Conservation (phyloP, 1,140 invertebrate genomes). For the Scaptomyza montana region DNA sequence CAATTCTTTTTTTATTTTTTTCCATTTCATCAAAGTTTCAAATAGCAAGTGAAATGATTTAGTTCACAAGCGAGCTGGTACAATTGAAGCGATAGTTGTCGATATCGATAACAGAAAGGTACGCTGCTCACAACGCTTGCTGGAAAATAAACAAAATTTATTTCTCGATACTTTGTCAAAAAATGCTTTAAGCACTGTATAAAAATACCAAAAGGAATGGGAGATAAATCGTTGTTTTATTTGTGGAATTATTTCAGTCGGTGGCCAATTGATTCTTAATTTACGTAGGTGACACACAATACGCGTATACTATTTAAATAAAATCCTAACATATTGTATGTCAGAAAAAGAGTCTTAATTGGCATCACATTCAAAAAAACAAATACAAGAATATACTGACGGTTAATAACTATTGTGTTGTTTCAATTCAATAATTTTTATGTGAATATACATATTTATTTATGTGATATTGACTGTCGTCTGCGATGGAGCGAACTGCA, state of each 20-base stretch:
- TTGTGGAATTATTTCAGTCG: no score
- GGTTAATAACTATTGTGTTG: constrained; percentile 23
- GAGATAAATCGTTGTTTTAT: no score
- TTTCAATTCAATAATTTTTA: constrained; percentile 38
- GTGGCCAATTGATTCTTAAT: no score
- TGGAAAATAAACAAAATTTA: neutral
- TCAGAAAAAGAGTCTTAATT: neutral
- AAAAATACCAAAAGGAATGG: no score
- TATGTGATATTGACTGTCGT: constrained; percentile 53
- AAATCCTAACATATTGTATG: no score
- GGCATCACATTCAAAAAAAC: neutral
- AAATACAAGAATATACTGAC: neutral
- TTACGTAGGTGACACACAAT: no score
- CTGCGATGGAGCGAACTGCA: constrained; percentile 26
- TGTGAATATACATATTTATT: constrained; percentile 43
- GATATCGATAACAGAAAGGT: constrained; percentile 11
- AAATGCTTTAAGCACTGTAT: neutral
- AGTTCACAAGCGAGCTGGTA: constrained; percentile 12
- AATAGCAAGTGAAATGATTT: constrained; percentile 27
- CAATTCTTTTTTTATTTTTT: neutral
- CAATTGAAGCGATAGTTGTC: constrained; percentile 15
- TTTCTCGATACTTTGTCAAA: neutral
- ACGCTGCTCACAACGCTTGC: constrained; percentile 4
- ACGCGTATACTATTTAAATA: no score
- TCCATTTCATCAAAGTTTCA: constrained; percentile 37